phyloP scores from a whole-genome alignment of 1,140 invertebrate species.

The Ptiloglossa arizonensis region DNA sequence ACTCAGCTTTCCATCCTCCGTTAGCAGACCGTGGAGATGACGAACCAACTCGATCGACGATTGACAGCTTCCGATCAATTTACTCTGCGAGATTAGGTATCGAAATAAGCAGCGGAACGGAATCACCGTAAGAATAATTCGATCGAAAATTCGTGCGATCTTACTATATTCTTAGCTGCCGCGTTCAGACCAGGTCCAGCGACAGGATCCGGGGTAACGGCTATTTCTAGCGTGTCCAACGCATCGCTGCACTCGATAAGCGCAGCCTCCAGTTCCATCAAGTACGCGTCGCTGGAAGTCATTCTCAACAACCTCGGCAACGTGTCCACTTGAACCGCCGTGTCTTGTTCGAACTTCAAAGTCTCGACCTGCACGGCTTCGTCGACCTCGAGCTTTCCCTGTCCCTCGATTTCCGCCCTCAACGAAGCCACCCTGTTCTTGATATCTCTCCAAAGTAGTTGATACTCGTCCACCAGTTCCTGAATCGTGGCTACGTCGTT shows the following conservation, averaged over 20 bases:
- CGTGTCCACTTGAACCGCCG: constrained; percentile 90
- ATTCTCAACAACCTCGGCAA: constrained; percentile 85
- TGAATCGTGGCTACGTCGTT: constrained; percentile 83
- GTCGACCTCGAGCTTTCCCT: constrained; percentile 80
- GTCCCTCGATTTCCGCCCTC: constrained; percentile 79
- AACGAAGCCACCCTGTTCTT: constrained; percentile 81
- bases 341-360: constrained; percentile 88
- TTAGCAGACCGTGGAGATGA: constrained; percentile 88
- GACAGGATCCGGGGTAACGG: constrained; percentile 81
- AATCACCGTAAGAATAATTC: no score
- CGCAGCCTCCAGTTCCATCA: constrained; percentile 87
- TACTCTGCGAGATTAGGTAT: constrained; percentile 79
- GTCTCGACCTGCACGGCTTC: constrained; percentile 88
- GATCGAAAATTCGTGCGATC: constrained; percentile 23
- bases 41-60: constrained; percentile 89
- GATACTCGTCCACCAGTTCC: constrained; percentile 87
- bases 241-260: constrained; percentile 84
- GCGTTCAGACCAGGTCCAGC: constrained; percentile 81
- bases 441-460: constrained; percentile 85
- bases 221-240: constrained; percentile 82
- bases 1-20: constrained; percentile 87
- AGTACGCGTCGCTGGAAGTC: constrained; percentile 90
- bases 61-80: constrained; percentile 87
- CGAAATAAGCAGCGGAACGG: no score
- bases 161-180: constrained; percentile 83